A percentile compares a stretch with the other conserved stretches of the same genome.
Evolutionary conservation across 2,888 invertebrate genomes (phyloP).

Genomic region (Perdita meconis): DNA sequence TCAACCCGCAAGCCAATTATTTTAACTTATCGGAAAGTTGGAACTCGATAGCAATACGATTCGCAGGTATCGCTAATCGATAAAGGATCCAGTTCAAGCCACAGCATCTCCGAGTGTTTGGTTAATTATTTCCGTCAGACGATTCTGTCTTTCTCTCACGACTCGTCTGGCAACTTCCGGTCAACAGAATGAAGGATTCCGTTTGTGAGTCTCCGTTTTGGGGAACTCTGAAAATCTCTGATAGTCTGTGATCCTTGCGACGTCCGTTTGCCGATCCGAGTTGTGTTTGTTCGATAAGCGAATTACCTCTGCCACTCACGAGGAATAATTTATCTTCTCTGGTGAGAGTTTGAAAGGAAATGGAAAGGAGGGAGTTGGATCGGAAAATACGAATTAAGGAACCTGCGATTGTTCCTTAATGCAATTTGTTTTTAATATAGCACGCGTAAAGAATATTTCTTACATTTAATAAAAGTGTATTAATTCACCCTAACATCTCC

Average conservation of each 20-base stretch:
- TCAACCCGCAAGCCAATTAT: too few species aligned
- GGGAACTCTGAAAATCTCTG: conserved; percentile 11
- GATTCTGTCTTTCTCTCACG: conserved; percentile 28
- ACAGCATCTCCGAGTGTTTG: conserved; percentile 34
- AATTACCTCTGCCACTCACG: not conserved
- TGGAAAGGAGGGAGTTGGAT: not conserved
- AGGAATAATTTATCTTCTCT: conserved; percentile 39
- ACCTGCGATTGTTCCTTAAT: not conserved
- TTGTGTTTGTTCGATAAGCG: conserved; percentile 34
- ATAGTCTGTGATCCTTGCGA: conserved; percentile 16
- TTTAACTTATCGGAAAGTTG: too few species aligned
- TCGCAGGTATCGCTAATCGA: conserved; percentile 2
- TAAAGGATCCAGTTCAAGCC: conserved; percentile 19
- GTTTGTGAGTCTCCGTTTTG: conserved; percentile 46
- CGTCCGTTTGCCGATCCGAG: conserved; percentile 25
- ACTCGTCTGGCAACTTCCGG: conserved; percentile 38
- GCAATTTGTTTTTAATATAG: not conserved
- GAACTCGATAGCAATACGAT: not conserved
- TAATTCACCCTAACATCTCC: too few species aligned
- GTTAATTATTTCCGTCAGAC: conserved; percentile 44
- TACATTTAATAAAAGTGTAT: too few species aligned
- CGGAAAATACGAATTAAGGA: not conserved
- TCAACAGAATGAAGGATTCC: conserved; percentile 60
- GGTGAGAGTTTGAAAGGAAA: conserved; percentile 5
- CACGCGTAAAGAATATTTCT: too few species aligned